These are phyloP conservation scores for Leucozona laternaria DNA, from an alignment of 2,888 invertebrate species.

Conservation along the genomic window DNA sequence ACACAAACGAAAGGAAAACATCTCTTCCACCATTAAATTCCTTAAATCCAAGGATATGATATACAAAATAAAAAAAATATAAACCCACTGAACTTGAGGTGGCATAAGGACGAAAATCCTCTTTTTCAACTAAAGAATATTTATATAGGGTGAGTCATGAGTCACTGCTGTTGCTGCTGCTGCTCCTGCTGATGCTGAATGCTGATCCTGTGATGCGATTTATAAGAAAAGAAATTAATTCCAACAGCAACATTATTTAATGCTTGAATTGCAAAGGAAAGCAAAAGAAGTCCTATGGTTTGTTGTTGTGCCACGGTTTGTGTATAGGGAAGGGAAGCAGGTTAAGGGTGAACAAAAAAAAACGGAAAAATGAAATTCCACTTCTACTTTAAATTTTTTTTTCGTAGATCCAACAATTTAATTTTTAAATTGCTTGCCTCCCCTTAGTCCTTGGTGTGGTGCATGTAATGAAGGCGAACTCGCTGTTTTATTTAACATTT, in stretches of 20 bases:
- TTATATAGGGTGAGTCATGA: slow-evolving; percentile 28
- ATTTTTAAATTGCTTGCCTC: slow-evolving; percentile 32
- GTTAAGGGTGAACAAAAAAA: slow-evolving; percentile 12
- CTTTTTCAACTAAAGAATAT: slow-evolving; percentile 6
- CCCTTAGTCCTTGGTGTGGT: slow-evolving; percentile 4
- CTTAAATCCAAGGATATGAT: slow-evolving; percentile 28
- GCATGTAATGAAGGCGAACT: slow-evolving; percentile 28
- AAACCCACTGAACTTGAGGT: slow-evolving; percentile 22
- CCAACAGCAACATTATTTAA: slow-evolving; percentile 72
- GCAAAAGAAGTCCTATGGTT: slow-evolving; percentile 11
- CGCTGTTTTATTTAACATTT: background rate
- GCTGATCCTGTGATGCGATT: slow-evolving; percentile 24
- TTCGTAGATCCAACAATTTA: slow-evolving; percentile 48
- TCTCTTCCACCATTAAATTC: slow-evolving; percentile 1
- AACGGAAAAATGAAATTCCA: slow-evolving; percentile 40
- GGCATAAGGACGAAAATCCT: slow-evolving; percentile 30
- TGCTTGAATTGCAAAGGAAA: slow-evolving; percentile 62
- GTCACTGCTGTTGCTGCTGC: slow-evolving; percentile 7
- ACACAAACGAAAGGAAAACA: background rate
- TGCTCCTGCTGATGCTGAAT: slow-evolving; percentile 2
- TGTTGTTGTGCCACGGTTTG: slow-evolving; percentile 17
- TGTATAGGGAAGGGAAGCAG: slow-evolving; percentile 19
- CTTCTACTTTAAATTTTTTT: slow-evolving; percentile 52
- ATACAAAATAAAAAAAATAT: slow-evolving; percentile 4
- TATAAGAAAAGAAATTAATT: slow-evolving; percentile 72